A percentile compares a stretch with the other conserved stretches of the same genome.
These are phyloP conservation scores for Flexamia atlantica DNA, from an alignment of 2,888 invertebrate species.

Conservation along the genomic window DNA sequence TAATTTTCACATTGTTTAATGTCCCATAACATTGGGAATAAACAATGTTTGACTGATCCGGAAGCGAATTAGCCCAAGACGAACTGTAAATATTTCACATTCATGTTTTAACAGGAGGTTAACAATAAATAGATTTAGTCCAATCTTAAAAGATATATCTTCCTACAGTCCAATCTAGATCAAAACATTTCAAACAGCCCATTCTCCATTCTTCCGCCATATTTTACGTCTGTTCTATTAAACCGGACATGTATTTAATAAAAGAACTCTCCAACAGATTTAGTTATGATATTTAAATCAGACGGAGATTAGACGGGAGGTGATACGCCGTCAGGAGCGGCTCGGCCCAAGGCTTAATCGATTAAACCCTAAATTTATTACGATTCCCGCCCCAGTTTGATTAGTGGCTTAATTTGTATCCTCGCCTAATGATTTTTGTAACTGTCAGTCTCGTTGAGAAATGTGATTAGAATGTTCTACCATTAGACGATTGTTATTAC, in stretches of 20 bases:
- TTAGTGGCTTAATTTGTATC: slow-evolving; percentile 41
- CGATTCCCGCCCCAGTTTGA: slow-evolving; percentile 24
- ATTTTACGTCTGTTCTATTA: slow-evolving; percentile 33
- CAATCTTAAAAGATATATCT: neutral
- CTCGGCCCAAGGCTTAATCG: slow-evolving; percentile 13
- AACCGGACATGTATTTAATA: slow-evolving; percentile 23
- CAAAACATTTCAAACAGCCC: neutral
- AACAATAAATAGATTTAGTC: no score
- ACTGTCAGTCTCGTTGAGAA: neutral
- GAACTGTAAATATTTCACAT: no score
- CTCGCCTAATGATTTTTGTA: neutral
- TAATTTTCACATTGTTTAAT: no score
- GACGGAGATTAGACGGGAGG: neutral
- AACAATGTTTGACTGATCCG: no score
- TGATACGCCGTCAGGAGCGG: slow-evolving; percentile 16
- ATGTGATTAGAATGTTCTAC: neutral
- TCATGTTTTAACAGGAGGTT: no score
- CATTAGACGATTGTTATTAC: no score
- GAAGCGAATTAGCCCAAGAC: no score
- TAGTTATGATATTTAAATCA: slow-evolving; percentile 45
- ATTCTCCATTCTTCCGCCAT: neutral
- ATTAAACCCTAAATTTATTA: slow-evolving; percentile 23
- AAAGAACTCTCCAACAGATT: slow-evolving; percentile 31
- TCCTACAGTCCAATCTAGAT: neutral
- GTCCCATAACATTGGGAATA: no score